Conservation (phyloP, 2,113 vertebrate genomes). For the Ifrita kowaldi region DNA sequence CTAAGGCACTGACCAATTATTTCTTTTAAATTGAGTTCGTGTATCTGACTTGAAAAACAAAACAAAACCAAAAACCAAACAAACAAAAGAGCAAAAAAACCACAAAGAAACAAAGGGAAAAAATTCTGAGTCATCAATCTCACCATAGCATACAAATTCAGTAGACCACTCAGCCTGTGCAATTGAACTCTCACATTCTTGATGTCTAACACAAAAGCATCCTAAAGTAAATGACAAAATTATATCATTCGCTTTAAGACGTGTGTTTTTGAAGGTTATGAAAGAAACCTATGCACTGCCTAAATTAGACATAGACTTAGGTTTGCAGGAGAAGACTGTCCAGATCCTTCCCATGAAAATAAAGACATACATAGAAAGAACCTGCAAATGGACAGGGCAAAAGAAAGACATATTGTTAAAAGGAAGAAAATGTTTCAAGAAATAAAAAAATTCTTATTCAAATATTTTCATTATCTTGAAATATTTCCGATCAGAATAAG, state of each 20-base stretch:
- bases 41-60: not conserved
- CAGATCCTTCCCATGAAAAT: not conserved
- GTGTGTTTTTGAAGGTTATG: not conserved
- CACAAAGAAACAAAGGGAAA: not conserved
- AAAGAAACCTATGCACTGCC: not conserved
- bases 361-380: not conserved
- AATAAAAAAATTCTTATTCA: not conserved
- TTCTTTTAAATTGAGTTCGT: not conserved
- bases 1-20: not conserved
- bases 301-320: not conserved
- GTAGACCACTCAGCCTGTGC: not conserved
- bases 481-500: not conserved
- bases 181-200: not conserved
- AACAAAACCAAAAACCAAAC: not conserved
- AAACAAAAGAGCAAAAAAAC: not conserved
- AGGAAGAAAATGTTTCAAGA: not conserved
- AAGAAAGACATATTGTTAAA: not conserved
- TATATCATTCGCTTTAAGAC: not conserved
- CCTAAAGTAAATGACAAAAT: not conserved
- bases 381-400: not conserved
- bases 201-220: not conserved
- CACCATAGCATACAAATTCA: not conserved
- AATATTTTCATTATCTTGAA: not conserved
- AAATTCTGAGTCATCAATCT: not conserved
- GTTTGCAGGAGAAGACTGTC: not conserved